Conservation (phyloP, 2,797 vertebrate genomes). For the Nothura maculosa region DNA sequence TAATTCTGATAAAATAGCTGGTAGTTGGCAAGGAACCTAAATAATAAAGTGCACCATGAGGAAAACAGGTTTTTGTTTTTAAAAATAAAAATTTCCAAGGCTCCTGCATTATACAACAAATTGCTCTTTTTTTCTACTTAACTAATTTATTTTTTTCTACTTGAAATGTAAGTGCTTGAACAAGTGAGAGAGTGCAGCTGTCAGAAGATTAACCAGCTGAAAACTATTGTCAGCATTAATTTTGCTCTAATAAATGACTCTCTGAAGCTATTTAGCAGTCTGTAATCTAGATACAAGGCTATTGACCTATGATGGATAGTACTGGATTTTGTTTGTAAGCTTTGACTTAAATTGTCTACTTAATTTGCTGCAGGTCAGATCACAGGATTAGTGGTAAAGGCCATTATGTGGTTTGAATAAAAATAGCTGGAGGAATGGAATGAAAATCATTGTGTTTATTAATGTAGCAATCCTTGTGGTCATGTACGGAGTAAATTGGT, state of each 20-base stretch:
- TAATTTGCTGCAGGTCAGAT: conserved; percentile 83
- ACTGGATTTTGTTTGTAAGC: conserved; percentile 82
- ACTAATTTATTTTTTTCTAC: conserved; percentile 81
- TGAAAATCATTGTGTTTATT: conserved; percentile 76
- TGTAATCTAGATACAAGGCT: conserved; percentile 82
- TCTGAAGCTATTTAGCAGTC: conserved; percentile 83
- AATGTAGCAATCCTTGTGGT: conserved; percentile 66
- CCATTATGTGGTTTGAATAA: conserved; percentile 76
- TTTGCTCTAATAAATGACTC: conserved; percentile 84
- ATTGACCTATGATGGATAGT: conserved; percentile 82
- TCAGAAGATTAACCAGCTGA: conserved; percentile 86
- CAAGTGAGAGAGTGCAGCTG: conserved; percentile 83
- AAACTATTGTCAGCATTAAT: conserved; percentile 85
- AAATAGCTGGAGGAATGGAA: conserved; percentile 69
- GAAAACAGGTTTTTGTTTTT: conserved; percentile 24
- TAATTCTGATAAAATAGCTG: conserved; percentile 39
- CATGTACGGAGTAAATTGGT: conserved; percentile 56
- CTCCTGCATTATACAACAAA: conserved; percentile 59
- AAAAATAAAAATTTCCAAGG: conserved; percentile 30
- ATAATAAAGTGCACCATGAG: background rate
- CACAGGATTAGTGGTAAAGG: conserved; percentile 75
- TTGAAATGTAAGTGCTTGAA: conserved; percentile 82
- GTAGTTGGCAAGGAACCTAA: conserved; percentile 10
- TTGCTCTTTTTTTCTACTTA: conserved; percentile 60
- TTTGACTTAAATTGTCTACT: conserved; percentile 81